Conservation (phyloP, 1,140 invertebrate genomes). For the Magallana angulata region DNA sequence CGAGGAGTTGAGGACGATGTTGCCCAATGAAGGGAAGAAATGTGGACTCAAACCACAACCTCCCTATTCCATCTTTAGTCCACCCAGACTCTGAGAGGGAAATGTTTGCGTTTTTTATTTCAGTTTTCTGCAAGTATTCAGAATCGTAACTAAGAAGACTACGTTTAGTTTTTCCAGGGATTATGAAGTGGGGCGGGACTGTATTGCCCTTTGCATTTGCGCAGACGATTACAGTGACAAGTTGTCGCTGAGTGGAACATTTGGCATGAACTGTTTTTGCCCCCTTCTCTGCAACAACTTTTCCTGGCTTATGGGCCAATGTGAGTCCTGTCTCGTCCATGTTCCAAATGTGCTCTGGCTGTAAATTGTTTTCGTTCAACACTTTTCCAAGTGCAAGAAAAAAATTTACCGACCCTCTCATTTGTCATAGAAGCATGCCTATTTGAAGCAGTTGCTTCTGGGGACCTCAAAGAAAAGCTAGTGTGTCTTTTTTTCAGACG, state of each 20-base stretch:
- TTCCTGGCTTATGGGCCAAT: slow-evolving; percentile 1
- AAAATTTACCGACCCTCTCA: neutral
- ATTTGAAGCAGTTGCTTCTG: slow-evolving; percentile 26
- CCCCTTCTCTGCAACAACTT: neutral
- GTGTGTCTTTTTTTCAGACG: neutral
- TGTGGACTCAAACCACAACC: slow-evolving; percentile 24
- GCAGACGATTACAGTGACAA: slow-evolving; percentile 33
- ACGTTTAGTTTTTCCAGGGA: slow-evolving; percentile 40
- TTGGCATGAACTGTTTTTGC: slow-evolving; percentile 16
- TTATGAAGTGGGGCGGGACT: slow-evolving; percentile 46
- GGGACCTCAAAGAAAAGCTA: slow-evolving; percentile 28
- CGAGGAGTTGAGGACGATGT: slow-evolving; percentile 45
- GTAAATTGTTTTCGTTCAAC: slow-evolving; percentile 9
- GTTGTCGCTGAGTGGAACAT: slow-evolving; percentile 18
- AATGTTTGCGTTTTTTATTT: neutral
- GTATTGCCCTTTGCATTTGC: neutral
- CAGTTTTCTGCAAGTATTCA: neutral
- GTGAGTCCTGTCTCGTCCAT: slow-evolving; percentile 42
- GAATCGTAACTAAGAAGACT: neutral
- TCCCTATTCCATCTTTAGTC: neutral
- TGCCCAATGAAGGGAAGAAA: slow-evolving; percentile 42
- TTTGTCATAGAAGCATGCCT: slow-evolving; percentile 39
- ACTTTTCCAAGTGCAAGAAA: slow-evolving; percentile 30
- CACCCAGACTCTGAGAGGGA: neutral
- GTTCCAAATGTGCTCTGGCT: slow-evolving; percentile 41